A percentile compares a stretch with the other conserved stretches of the same genome.
Evolutionary conservation across 2,113 vertebrate species (phyloP).

Genomic region (Forbesichthys agassizii): DNA sequence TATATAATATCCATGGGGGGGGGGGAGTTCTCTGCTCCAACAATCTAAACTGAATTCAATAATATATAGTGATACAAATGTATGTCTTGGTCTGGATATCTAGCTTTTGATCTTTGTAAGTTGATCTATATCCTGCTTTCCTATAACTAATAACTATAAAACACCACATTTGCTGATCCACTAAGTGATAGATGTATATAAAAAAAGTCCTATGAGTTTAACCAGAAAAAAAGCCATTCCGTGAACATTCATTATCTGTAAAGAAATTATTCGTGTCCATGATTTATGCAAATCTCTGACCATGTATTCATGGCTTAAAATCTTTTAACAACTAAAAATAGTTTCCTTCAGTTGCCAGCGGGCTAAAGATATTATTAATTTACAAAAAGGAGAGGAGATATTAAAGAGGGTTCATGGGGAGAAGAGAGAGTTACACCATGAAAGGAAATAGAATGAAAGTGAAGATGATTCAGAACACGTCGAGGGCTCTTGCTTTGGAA

Average conservation of each 20-base stretch:
- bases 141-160: constrained; percentile 26
- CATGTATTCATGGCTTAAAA: constrained; percentile 64
- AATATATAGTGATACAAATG: not conserved
- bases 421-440: constrained; percentile 8
- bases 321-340: constrained; percentile 71
- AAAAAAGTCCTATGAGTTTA: constrained; percentile 45
- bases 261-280: constrained; percentile 64
- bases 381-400: constrained; percentile 26
- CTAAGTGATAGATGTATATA: constrained; percentile 61
- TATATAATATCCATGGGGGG: constrained; percentile 6
- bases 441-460: constrained; percentile 30
- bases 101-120: constrained; percentile 24
- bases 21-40: not conserved
- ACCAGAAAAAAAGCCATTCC: constrained; percentile 50
- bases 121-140: constrained; percentile 40
- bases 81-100: constrained; percentile 19
- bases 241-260: constrained; percentile 73
- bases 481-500: constrained; percentile 34
- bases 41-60: no score
- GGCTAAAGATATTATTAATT: constrained; percentile 69
- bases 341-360: constrained; percentile 48
- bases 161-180: constrained; percentile 45
- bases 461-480: constrained; percentile 41
- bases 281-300: constrained; percentile 76
- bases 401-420: constrained; percentile 40